Evolutionary conservation across 64 coral and sea anemone species (phyloP).

Genomic region (Orbicella faveolata): DNA sequence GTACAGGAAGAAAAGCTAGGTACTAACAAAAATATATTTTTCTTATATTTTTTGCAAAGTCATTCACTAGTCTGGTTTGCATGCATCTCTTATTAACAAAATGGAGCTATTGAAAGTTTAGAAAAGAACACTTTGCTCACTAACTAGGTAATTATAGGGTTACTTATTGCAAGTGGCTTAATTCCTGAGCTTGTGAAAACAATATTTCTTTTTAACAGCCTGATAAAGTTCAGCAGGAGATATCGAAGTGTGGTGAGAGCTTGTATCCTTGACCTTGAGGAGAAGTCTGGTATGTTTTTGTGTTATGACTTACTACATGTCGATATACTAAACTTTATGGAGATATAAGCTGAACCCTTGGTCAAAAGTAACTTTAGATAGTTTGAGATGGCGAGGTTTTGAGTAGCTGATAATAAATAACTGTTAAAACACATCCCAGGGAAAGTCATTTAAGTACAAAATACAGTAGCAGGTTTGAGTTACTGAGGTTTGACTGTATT

Average conservation of each 20-base stretch:
- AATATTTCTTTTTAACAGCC: conserved; percentile 42
- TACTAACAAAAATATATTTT: background rate
- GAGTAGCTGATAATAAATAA: background rate
- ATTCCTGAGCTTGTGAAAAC: background rate
- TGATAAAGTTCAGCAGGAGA: conserved; percentile 80
- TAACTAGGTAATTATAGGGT: too few relatives aligned
- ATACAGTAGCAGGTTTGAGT: background rate
- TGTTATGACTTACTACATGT: background rate
- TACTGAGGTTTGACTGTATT: background rate
- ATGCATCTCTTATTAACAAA: background rate
- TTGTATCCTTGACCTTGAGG: conserved; percentile 66
- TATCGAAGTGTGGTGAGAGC: conserved; percentile 81
- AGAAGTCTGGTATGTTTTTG: conserved; percentile 66
- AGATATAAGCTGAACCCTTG: too few relatives aligned
- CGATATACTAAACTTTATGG: too few relatives aligned
- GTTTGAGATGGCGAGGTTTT: too few relatives aligned
- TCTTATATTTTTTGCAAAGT: background rate
- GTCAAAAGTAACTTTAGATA: too few relatives aligned
- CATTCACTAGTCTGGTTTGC: too few relatives aligned
- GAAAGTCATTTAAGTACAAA: background rate
- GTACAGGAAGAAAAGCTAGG: conserved; percentile 68
- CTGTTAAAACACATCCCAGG: background rate
- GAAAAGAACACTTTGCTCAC: too few relatives aligned
- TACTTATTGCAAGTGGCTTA: too few relatives aligned
- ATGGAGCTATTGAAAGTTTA: background rate